Evolutionary conservation across 2,797 vertebrate genomes (phyloP).

Genomic region (Hydrophis major): DNA sequence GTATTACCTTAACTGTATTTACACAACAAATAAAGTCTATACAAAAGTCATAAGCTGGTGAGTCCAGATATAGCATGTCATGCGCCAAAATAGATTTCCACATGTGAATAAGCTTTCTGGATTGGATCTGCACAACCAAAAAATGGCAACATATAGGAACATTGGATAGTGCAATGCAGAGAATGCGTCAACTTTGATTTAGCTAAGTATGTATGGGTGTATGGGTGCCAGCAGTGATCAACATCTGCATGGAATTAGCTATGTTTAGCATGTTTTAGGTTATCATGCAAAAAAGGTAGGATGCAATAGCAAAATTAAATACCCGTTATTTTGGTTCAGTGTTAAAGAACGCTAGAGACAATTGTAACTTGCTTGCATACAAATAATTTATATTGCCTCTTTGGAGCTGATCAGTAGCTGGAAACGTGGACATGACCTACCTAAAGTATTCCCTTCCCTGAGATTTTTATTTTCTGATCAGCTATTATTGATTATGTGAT

Average conservation of each 20-base stretch:
- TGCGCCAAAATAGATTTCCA: not conserved
- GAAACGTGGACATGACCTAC: not conserved
- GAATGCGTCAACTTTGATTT: not conserved
- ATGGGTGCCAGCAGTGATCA: not conserved
- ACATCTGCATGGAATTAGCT: not conserved
- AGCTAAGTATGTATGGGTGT: no score
- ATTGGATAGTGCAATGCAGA: not conserved
- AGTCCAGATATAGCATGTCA: conserved; percentile 1
- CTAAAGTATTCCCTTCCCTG: not conserved
- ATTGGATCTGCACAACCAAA: not conserved
- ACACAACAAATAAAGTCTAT: conserved; percentile 48
- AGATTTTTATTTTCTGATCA: not conserved
- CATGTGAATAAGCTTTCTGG: not conserved
- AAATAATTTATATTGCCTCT: not conserved
- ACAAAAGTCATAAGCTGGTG: conserved; percentile 23
- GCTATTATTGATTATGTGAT: not conserved
- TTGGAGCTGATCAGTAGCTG: not conserved
- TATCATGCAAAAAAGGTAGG: not conserved
- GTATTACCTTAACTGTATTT: conserved; percentile 57
- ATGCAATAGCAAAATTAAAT: no score
- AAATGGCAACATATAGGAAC: not conserved
- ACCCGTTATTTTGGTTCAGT: not conserved
- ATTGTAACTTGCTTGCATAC: not conserved
- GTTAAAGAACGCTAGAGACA: not conserved
- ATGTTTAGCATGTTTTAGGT: not conserved